Evolutionary conservation across 2,797 vertebrate species (phyloP).

Genomic region (Acanthopagrus latus): DNA sequence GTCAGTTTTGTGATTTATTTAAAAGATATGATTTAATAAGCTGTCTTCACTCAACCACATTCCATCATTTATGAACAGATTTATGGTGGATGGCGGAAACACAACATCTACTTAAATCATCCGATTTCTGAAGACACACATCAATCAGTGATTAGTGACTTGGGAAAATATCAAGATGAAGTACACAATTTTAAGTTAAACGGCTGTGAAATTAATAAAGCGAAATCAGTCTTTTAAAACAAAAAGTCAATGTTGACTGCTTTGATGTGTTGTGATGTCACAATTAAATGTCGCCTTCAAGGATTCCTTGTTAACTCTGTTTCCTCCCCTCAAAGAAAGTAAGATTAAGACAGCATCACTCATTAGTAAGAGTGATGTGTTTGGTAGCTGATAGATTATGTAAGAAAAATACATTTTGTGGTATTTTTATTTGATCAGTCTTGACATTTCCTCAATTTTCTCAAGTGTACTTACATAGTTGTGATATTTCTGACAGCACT

Average conservation of each 20-base stretch:
- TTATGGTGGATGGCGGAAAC: not conserved
- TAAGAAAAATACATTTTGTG: not conserved
- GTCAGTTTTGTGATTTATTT: too few relatives aligned
- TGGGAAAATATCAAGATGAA: not conserved
- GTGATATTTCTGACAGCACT: slow-evolving; percentile 27
- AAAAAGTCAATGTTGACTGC: not conserved
- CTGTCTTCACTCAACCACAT: not conserved
- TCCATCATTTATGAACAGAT: not conserved
- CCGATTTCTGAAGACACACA: not conserved
- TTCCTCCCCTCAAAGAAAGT: not conserved
- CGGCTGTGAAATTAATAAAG: not conserved
- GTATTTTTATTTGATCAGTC: too few relatives aligned
- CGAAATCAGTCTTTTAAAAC: not conserved
- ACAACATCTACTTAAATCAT: too few relatives aligned
- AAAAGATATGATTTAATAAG: too few relatives aligned
- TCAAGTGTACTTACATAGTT: not conserved
- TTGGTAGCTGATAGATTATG: not conserved
- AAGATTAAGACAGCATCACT: too few relatives aligned
- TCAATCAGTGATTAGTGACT: not conserved
- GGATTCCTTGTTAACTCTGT: not conserved
- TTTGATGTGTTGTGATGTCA: not conserved
- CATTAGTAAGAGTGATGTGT: not conserved
- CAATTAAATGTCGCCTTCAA: not conserved
- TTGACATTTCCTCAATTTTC: not conserved
- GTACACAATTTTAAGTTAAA: not conserved